Percentiles rank a stretch among this genome's conserved stretches.
Conservation (phyloP, 2,888 invertebrate species). For the Ferdinandea cuprea region DNA sequence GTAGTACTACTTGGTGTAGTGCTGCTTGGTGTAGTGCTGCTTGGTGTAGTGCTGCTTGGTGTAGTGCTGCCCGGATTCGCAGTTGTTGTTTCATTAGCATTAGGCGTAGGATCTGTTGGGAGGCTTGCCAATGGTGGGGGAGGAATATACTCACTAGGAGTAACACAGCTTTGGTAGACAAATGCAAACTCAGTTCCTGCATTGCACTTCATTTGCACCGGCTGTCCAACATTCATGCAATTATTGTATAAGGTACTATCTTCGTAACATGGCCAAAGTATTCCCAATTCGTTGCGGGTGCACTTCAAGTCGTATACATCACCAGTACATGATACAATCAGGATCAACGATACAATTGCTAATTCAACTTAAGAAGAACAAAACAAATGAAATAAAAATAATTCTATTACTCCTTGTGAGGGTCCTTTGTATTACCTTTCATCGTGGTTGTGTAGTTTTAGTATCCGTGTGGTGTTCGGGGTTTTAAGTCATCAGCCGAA, state of each 20-base stretch:
- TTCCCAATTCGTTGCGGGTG: slow-evolving; percentile 78
- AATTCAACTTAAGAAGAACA: slow-evolving; percentile 27
- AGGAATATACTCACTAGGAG: slow-evolving; percentile 78
- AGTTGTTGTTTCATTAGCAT: neutral
- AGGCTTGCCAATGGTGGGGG: slow-evolving; percentile 78
- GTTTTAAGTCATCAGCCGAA: slow-evolving; percentile 43
- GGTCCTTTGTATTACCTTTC: slow-evolving; percentile 78
- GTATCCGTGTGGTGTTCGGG: slow-evolving; percentile 17
- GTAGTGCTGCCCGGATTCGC: neutral
- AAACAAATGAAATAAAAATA: neutral
- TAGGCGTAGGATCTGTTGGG: slow-evolving; percentile 75
- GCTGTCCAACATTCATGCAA: slow-evolving; percentile 77
- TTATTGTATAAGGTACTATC: slow-evolving; percentile 79
- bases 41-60: no score
- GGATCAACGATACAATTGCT: slow-evolving; percentile 77
- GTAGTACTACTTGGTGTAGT: no score
- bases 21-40: no score
- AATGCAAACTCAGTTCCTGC: slow-evolving; percentile 80
- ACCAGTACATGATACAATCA: slow-evolving; percentile 77
- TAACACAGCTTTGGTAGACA: slow-evolving; percentile 79
- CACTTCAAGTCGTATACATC: slow-evolving; percentile 78
- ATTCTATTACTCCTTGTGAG: neutral
- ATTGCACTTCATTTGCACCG: slow-evolving; percentile 77
- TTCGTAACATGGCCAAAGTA: slow-evolving; percentile 81
- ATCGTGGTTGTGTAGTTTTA: slow-evolving; percentile 40